Conservation (phyloP, 2,888 invertebrate species). For the Fragum fragum region DNA sequence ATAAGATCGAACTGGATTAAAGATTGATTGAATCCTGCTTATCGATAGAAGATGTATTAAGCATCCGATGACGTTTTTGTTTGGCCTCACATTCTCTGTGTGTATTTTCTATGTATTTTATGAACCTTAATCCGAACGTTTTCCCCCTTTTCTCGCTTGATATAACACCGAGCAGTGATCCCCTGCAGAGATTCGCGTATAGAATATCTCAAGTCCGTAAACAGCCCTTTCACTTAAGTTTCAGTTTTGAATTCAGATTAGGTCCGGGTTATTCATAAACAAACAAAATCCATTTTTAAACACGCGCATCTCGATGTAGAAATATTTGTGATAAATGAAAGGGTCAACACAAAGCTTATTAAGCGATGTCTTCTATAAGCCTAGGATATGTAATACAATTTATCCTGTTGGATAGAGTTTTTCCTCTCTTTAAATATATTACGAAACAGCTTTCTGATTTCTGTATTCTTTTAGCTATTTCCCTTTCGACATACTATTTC, state of each 20-base stretch:
- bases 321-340: too few species aligned
- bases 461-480: too few species aligned
- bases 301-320: not conserved
- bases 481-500: too few species aligned
- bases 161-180: constrained; percentile 10
- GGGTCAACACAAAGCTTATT: too few species aligned
- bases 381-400: too few species aligned
- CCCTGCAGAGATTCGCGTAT: not conserved
- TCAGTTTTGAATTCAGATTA: not conserved
- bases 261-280: not conserved
- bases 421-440: too few species aligned
- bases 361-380: too few species aligned
- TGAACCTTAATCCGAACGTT: constrained; percentile 8
- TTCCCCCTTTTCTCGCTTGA: constrained; percentile 35
- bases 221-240: constrained; percentile 5
- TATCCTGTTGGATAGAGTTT: too few species aligned
- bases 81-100: not conserved
- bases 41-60: constrained; percentile 2
- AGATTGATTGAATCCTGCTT: constrained; percentile 9
- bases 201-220: not conserved
- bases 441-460: too few species aligned
- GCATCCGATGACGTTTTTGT: not conserved
- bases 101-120: constrained; percentile 2
- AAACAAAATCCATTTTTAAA: not conserved
- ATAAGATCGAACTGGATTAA: constrained; percentile 8